phyloP scores from a whole-genome alignment of 2,888 invertebrate species.

The Yponomeuta evonymella region DNA sequence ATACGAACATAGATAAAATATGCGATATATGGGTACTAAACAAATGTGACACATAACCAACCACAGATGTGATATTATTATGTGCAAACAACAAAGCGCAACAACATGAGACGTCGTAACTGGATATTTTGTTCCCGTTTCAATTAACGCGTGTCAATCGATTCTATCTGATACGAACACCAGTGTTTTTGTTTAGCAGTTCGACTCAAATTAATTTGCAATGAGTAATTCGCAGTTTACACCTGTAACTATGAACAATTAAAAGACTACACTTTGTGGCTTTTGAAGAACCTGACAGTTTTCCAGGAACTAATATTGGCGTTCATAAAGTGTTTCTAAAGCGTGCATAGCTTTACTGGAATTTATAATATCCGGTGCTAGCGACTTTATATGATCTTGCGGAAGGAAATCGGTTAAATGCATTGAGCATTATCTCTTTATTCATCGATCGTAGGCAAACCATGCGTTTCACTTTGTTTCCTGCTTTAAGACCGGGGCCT shows the following conservation, averaged over 20 bases:
- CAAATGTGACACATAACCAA: not conserved
- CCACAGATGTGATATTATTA: not conserved
- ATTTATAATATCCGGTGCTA: constrained; percentile 3
- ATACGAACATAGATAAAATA: not conserved
- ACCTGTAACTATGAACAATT: not conserved
- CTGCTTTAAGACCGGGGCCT: not conserved
- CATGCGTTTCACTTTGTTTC: not conserved
- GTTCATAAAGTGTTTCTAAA: constrained; percentile 3
- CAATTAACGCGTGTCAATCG: constrained; percentile 7
- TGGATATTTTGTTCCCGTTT: not conserved
- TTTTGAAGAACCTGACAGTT: not conserved
- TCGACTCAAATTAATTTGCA: not conserved
- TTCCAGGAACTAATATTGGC: not conserved
- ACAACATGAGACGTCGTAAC: constrained; percentile 2
- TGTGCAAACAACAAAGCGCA: not conserved
- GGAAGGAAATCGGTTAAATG: not conserved
- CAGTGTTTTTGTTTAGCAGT: not conserved
- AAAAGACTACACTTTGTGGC: not conserved
- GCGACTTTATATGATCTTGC: constrained; percentile 4
- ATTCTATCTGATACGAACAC: not conserved
- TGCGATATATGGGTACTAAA: not conserved
- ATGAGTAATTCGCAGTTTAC: not conserved
- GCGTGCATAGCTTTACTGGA: not conserved
- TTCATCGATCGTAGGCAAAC: not conserved
- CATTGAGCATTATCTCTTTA: not conserved